Evolutionary conservation across 2,113 vertebrate genomes (phyloP).

Genomic region (Egretta garzetta): DNA sequence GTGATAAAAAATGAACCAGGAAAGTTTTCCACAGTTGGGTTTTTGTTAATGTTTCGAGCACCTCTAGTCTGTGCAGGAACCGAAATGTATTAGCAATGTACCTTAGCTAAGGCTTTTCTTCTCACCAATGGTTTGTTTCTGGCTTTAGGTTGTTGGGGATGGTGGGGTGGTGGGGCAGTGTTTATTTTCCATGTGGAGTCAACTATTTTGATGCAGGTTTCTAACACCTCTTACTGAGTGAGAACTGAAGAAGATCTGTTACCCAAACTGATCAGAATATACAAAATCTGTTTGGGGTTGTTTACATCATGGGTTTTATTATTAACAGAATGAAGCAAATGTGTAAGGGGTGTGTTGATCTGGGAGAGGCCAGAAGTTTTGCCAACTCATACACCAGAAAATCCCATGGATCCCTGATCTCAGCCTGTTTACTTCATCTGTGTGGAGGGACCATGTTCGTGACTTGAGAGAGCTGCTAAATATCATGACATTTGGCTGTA

Average conservation of each 20-base stretch:
- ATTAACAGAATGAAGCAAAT: background rate
- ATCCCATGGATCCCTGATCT: background rate
- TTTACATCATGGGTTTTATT: background rate
- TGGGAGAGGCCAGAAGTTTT: background rate
- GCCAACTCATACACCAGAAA: background rate
- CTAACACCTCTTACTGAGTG: background rate
- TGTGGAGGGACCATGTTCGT: background rate
- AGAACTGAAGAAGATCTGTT: background rate
- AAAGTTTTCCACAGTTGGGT: background rate
- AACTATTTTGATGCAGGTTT: background rate
- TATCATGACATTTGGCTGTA: background rate
- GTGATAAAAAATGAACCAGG: background rate
- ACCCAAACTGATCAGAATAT: background rate
- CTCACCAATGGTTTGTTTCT: background rate
- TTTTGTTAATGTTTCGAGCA: background rate
- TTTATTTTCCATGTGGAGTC: background rate
- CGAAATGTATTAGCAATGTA: background rate
- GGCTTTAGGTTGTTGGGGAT: background rate
- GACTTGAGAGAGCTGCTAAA: background rate
- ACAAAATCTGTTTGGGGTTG: background rate
- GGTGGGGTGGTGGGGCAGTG: background rate
- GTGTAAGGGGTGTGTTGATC: background rate
- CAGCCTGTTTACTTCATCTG: background rate
- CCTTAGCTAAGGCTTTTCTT: background rate
- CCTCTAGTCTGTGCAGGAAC: background rate